phyloP scores from a whole-genome alignment of 2,888 invertebrate species.

The Amaurobius ferox region DNA sequence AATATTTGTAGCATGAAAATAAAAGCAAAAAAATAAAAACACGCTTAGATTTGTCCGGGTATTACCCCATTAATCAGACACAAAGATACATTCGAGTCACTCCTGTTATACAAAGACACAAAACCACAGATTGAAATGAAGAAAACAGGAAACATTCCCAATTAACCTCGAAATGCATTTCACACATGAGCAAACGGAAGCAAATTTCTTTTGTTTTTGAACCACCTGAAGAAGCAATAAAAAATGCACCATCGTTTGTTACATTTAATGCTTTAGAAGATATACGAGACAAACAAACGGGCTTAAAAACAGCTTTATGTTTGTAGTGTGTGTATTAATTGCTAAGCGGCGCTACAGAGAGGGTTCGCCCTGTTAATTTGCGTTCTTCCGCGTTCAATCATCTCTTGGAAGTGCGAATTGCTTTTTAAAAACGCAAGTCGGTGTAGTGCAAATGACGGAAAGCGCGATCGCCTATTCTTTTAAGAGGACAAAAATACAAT shows the following conservation, averaged over 20 bases:
- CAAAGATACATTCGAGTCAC: too few species aligned
- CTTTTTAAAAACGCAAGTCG: background rate
- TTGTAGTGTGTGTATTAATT: slow-evolving; percentile 19
- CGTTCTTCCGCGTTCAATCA: slow-evolving; percentile 17
- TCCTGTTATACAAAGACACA: background rate
- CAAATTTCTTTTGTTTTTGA: background rate
- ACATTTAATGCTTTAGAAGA: background rate
- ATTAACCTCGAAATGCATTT: background rate
- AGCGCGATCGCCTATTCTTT: background rate
- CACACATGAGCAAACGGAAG: background rate
- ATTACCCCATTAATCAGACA: too few species aligned
- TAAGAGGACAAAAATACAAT: background rate
- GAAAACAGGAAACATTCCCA: background rate
- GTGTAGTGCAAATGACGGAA: background rate
- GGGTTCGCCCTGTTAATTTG: slow-evolving; percentile 9
- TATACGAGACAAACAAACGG: slow-evolving; percentile 6
- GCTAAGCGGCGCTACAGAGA: slow-evolving; percentile 13
- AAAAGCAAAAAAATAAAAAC: too few species aligned
- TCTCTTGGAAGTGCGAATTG: background rate
- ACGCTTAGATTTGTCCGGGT: too few species aligned
- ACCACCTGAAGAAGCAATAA: background rate
- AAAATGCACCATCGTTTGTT: background rate
- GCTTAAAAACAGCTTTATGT: background rate
- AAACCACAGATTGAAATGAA: background rate
- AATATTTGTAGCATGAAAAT: too few species aligned